Evolutionary conservation across 2,113 vertebrate genomes (phyloP).

Genomic region (Hypocryptadius cinnamomeus): DNA sequence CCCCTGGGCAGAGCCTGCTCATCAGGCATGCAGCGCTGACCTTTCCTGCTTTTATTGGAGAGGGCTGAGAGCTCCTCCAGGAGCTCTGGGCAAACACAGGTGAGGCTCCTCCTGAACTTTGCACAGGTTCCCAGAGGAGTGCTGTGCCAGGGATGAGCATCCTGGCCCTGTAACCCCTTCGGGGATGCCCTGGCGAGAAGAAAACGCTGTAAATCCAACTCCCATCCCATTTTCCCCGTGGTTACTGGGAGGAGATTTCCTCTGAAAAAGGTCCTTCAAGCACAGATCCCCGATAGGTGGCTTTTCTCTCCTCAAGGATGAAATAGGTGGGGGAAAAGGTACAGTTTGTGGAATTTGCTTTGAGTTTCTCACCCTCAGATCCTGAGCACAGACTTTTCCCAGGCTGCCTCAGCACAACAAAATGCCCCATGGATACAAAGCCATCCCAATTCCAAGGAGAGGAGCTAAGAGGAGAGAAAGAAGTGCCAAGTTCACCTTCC

Average conservation of each 20-base stretch:
- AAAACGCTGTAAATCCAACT: background rate
- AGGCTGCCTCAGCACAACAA: background rate
- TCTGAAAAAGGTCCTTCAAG: background rate
- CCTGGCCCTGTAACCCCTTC: conserved; percentile 28
- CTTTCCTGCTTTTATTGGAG: conserved; percentile 19
- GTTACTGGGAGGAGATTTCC: fast-evolving
- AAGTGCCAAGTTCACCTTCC: background rate
- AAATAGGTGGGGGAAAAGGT: background rate
- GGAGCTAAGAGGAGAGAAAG: background rate
- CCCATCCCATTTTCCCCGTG: fast-evolving
- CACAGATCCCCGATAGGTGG: fast-evolving
- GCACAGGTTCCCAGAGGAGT: background rate
- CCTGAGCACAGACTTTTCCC: background rate
- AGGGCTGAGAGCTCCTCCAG: background rate
- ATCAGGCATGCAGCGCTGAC: conserved; percentile 30
- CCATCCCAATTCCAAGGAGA: background rate
- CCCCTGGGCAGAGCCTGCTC: background rate
- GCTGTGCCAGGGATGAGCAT: background rate
- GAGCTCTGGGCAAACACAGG: background rate
- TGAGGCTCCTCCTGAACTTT: conserved; percentile 43
- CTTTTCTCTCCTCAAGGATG: background rate
- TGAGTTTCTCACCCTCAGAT: background rate
- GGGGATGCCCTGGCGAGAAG: background rate
- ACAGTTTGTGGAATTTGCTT: background rate
- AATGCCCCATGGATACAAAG: fast-evolving